Evolutionary conservation across 2,888 invertebrate species (phyloP), one percentile per base, ranked within the genome.

Genomic region (Daptonema setosum): DNA sequence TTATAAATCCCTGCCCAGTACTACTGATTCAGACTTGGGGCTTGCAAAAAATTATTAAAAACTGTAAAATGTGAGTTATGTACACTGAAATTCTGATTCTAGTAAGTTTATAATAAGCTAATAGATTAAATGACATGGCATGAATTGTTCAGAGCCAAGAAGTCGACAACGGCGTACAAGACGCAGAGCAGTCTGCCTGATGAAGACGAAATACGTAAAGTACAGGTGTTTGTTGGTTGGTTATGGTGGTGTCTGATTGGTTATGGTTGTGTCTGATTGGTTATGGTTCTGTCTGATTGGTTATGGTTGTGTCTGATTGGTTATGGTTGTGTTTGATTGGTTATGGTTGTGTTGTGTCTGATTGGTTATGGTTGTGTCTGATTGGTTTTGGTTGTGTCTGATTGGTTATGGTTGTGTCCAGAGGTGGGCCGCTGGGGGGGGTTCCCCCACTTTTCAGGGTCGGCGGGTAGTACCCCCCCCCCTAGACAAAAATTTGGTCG

Each of bases 161-260:
- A 95, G 72, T 90, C 87, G 59, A 93, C 86, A 2, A 80, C 91
- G 17, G 91, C 93, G 0, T 97, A 97, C 71, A 93, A 91, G 72
- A 84, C 80, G 65, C 77, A 83, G 56, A 84, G 82, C 65, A 86
- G 88, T 71, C 83, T 97, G 81, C 95, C 97, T 0, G 79, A 84
- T 55, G 95, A 85, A 54, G 93, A 90, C 67, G 95, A 97, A 74
- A 83, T 97, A 0, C 83, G 83, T 64, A 87, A 88, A 63, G 75
- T 95, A 2, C 90, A 91, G 73, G 78, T 99, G 60, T 95, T 82
- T 77, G 95, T 97, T 63, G 87, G 87, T 83, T 71, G 79, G 81
- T 62, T n/a, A 20, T 2, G 11, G 41, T 41, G 11, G 45, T 17
- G 45, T 45, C 11, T 35, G 35, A 17, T 11, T 8, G 35, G 35